Base-by-base conservation (phyloP, 2,797 vertebrate species). In the Enteromius treurensis region DNA sequence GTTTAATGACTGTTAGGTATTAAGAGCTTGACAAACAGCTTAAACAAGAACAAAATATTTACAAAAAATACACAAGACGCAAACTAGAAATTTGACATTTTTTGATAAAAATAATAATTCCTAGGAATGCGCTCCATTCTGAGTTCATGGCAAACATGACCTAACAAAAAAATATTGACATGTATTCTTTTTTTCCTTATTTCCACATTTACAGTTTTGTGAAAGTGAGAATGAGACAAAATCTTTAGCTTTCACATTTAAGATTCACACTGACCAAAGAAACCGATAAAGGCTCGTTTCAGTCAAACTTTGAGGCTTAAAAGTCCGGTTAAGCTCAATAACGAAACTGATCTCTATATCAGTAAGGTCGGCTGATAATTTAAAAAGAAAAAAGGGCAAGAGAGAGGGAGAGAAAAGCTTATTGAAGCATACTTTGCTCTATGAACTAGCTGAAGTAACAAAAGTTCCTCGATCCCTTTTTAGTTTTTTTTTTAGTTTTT, bases 191-290 rank as follows among this genome's bases (percentile, higher is more conserved):
- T n/a, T 32, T 15, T 65, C 19, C 5, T 6, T 15, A 79, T 79
- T 79, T 51, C 40, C 40, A 32, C 17, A 65, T 53, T 40, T 40
- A 29, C 8, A 70, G 4, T 29, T 49, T 3, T 34, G 62, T 68
- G 62, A n/a, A 68, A 40, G 23, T 64, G 60, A 79, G 2, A n/a
- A 71, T 23, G 15, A 58, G 51, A 21, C 67, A 5, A 71, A 70
- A 32, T 37, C 37, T 70, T 62, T 21, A 55, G 2, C 21, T 23
- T 83, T 86, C 82, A 86, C 77, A 87, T 87, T 88, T 69, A 77
- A 76, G 23, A 84, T 84, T 86, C 84, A 85, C 80, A 77, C 70
- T 80, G 74, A 84, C 64, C 77, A 45, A 51, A 29, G 62, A 79
- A 53, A 53, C 47, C 3, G 7, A 37, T n/a, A 60, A 60, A 67